Percentiles rank a stretch among this genome's conserved stretches.
phyloP scores from a whole-genome alignment of 2,113 vertebrate species.

The Megalops atlanticus region DNA sequence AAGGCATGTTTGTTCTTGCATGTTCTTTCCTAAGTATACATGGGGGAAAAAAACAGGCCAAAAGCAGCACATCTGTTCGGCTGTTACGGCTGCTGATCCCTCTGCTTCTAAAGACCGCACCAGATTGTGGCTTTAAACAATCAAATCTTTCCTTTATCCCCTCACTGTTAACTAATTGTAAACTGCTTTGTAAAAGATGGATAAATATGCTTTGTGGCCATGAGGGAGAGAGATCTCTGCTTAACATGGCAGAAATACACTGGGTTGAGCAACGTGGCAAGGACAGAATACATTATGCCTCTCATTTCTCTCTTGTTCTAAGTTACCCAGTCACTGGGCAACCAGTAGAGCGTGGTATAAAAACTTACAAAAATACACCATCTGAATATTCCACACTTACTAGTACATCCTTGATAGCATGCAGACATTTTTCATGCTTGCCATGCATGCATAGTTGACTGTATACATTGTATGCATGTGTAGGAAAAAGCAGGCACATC shows the following conservation, averaged over 20 bases:
- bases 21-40: background rate
- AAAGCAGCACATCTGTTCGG: constrained; percentile 51
- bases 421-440: background rate
- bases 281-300: background rate
- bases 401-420: too few relatives aligned
- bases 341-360: too few relatives aligned
- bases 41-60: constrained; percentile 45
- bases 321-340: too few relatives aligned
- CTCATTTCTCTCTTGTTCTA: too few relatives aligned
- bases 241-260: constrained; percentile 9
- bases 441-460: background rate
- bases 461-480: background rate
- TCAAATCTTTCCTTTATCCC: constrained; percentile 68
- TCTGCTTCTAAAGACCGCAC: constrained; percentile 57
- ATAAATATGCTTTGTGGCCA: constrained; percentile 54
- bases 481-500: background rate
- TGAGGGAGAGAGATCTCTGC: constrained; percentile 17
- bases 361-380: too few relatives aligned
- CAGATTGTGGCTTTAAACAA: constrained; percentile 61
- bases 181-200: constrained; percentile 57
- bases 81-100: constrained; percentile 54
- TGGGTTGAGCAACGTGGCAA: background rate
- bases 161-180: constrained; percentile 67
- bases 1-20: background rate
- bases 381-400: too few relatives aligned